Evolutionary conservation across 2,888 invertebrate species (phyloP).

Genomic region (Gryllus longicercus): DNA sequence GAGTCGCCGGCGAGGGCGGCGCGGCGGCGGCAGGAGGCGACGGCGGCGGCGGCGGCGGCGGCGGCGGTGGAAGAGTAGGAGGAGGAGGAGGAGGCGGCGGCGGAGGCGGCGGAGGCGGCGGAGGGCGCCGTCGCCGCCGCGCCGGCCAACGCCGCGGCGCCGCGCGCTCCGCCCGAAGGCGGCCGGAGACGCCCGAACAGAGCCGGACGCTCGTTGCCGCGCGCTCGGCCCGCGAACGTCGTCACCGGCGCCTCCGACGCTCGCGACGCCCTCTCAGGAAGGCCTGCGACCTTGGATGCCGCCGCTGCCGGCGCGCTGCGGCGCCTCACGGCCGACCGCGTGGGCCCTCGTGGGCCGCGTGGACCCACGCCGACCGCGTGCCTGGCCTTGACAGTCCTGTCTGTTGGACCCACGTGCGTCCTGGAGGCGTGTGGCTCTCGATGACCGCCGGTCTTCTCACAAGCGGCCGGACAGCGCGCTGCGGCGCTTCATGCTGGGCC

Average conservation of each 20-base stretch:
- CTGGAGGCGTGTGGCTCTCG: too few relatives aligned
- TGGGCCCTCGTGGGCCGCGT: too few relatives aligned
- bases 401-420: too few relatives aligned
- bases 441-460: slow-evolving; percentile 39
- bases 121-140: slow-evolving; percentile 18
- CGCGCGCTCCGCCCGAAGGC: slow-evolving; percentile 21
- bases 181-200: slow-evolving; percentile 18
- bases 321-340: slow-evolving; percentile 5
- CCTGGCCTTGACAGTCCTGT: too few relatives aligned
- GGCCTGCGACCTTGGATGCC: not conserved
- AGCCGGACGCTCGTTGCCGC: not conserved
- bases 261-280: slow-evolving; percentile 18
- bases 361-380: too few relatives aligned
- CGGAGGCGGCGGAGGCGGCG: slow-evolving; percentile 22
- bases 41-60: not conserved
- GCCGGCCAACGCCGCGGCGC: slow-evolving; percentile 25
- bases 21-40: not conserved
- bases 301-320: not conserved
- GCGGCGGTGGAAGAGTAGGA: not conserved
- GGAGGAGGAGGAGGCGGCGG: not conserved
- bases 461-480: slow-evolving; percentile 42
- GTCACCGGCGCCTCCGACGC: slow-evolving; percentile 25
- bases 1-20: not conserved
- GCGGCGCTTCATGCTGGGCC: slow-evolving; percentile 33
- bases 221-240: slow-evolving; percentile 24